Evolutionary conservation across 2,797 vertebrate genomes (phyloP).

Genomic region (Channallabes apus): DNA sequence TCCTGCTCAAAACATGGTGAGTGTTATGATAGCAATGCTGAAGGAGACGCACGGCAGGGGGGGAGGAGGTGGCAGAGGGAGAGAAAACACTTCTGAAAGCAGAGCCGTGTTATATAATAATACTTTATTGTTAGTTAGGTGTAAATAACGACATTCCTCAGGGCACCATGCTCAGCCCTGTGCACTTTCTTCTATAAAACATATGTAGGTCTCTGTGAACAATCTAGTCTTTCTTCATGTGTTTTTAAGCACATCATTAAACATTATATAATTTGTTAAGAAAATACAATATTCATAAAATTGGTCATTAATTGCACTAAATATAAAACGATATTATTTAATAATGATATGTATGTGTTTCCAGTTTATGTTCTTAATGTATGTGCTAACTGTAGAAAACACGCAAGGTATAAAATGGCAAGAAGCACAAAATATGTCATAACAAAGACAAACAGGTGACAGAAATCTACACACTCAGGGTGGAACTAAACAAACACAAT

Average conservation of each 20-base stretch:
- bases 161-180: background rate
- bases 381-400: background rate
- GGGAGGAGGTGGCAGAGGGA: background rate
- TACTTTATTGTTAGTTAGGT: background rate
- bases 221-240: background rate
- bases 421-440: background rate
- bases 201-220: background rate
- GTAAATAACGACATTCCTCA: constrained; percentile 3
- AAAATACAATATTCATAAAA: background rate
- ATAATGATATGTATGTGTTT: background rate
- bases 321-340: background rate
- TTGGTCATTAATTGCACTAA: background rate
- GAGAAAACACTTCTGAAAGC: constrained; percentile 3
- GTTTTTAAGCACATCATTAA: background rate
- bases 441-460: background rate
- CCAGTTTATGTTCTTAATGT: background rate
- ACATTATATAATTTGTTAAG: background rate
- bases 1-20: constrained; percentile 1
- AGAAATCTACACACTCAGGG: background rate
- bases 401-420: background rate
- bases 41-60: background rate
- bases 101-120: background rate
- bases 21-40: background rate
- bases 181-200: background rate
- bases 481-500: background rate